phyloP scores from a whole-genome alignment of 2,113 vertebrate genomes.

The Dasyprocta punctata region DNA sequence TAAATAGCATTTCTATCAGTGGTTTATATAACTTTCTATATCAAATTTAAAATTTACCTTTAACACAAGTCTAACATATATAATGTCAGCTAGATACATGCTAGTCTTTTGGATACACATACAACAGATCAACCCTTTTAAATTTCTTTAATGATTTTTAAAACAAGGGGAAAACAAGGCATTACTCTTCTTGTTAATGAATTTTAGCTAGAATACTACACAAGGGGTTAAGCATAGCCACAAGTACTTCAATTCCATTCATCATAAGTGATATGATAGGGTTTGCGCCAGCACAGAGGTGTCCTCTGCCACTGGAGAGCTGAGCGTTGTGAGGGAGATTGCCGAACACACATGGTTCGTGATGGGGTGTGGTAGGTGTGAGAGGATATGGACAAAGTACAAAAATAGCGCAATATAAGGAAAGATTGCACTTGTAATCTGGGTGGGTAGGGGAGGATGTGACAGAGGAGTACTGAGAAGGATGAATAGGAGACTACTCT shows the following conservation, averaged over 20 bases:
- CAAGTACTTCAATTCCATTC: not conserved
- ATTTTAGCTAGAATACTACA: not conserved
- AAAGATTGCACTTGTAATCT: not conserved
- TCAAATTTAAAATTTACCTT: conserved; percentile 6
- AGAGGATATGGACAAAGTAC: not conserved
- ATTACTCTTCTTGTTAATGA: not conserved
- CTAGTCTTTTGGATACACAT: not conserved
- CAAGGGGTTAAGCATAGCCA: not conserved
- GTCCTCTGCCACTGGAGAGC: no score
- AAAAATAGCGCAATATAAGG: not conserved
- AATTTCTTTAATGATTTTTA: conserved; percentile 35
- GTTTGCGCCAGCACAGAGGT: not conserved
- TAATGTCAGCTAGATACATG: not conserved
- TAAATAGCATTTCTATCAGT: not conserved
- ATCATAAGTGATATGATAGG: no score
- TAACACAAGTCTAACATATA: not conserved
- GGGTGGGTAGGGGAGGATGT: not conserved
- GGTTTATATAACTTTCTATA: not conserved
- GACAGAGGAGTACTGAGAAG: not conserved
- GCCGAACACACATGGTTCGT: no score
- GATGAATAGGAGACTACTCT: not conserved
- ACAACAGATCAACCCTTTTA: not conserved
- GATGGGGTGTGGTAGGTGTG: not conserved
- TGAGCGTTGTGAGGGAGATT: not conserved
- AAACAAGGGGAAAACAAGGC: not conserved